A percentile compares a stretch with the other conserved stretches of the same genome.
Evolutionary conservation across 2,888 invertebrate species (phyloP).

Genomic region (Lysandra coridon): DNA sequence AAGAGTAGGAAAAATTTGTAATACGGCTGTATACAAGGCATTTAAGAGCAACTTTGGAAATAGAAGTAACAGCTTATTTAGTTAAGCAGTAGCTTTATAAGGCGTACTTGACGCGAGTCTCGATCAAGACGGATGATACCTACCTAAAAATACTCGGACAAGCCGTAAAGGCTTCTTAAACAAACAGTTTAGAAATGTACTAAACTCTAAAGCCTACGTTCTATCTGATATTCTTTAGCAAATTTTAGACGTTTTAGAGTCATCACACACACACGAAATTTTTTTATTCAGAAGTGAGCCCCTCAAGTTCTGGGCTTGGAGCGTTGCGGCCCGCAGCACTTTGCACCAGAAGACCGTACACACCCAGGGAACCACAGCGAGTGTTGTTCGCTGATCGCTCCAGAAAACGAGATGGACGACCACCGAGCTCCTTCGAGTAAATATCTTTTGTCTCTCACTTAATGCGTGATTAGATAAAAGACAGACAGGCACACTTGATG

Average conservation of each 20-base stretch:
- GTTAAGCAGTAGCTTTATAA: no score
- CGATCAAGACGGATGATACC: no score
- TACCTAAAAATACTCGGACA: no score
- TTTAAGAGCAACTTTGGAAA: background rate
- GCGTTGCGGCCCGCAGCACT: constrained; percentile 76
- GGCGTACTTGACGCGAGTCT: no score
- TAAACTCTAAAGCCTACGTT: no score
- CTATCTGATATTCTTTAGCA: no score
- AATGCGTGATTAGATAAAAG: background rate
- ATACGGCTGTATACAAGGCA: background rate
- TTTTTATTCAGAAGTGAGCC: constrained; percentile 56
- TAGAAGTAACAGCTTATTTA: no score
- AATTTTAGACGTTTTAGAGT: no score
- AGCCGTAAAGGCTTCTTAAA: no score
- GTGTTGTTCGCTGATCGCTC: constrained; percentile 84
- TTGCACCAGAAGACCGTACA: constrained; percentile 91
- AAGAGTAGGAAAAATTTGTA: background rate
- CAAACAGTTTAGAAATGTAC: no score
- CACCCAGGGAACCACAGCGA: constrained; percentile 89
- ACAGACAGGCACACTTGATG: background rate
- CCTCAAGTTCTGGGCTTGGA: constrained; percentile 50
- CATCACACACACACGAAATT: no score
- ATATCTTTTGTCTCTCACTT: constrained; percentile 22
- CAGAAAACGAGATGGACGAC: constrained; percentile 71
- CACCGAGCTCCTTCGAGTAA: constrained; percentile 89